Evolutionary conservation across 2,113 vertebrate species (phyloP), one percentile per base, ranked within the genome.

Genomic region (Gila orcuttii): DNA sequence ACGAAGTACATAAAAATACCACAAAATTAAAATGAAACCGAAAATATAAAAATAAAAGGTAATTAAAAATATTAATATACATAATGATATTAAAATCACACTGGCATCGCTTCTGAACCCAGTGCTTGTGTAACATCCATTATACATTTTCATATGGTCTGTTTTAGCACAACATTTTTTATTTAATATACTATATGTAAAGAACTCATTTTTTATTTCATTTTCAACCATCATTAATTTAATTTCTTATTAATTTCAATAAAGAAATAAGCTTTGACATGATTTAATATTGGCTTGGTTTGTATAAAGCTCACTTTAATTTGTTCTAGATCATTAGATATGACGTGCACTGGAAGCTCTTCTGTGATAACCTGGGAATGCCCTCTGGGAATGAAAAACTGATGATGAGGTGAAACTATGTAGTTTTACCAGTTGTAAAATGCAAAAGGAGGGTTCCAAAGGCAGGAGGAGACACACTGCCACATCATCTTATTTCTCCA

Each of bases 371-470:
- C 55, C 33, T 79, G 52, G 77, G 55, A 60, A 60, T 25, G 71
- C 5, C 62, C 75, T 90, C 88, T 89, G 86, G 90, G 91, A 79
- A 82, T 47, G 3, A 66, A 17, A 84, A 73, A 85, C 87, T 89
- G 93, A 93, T 94, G 87, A 94, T 84, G 19, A 19, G 79, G 91
- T 92, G 92, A 89, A 93, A 90, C 85, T 11, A 69, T 89, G 82
- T 78, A 1, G 62, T 90, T 93, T 91, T 25, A 45, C 55, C n/a
- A 83, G 74, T 83, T 66, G 62, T 42, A 47, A 59, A 60, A 64
- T 66, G 47, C n/a, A 47, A 57, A 62, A 82, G 23, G 17, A 68
- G 19, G 33, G 0, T 50, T 81, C 28, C 2, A 52, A 13, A 76
- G 47, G 57, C 42, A 52, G 28, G 28, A 64, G 73, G 47, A 36